Evolutionary conservation across 2,797 vertebrate genomes (phyloP).

Genomic region (Pagetopsis macropterus): DNA sequence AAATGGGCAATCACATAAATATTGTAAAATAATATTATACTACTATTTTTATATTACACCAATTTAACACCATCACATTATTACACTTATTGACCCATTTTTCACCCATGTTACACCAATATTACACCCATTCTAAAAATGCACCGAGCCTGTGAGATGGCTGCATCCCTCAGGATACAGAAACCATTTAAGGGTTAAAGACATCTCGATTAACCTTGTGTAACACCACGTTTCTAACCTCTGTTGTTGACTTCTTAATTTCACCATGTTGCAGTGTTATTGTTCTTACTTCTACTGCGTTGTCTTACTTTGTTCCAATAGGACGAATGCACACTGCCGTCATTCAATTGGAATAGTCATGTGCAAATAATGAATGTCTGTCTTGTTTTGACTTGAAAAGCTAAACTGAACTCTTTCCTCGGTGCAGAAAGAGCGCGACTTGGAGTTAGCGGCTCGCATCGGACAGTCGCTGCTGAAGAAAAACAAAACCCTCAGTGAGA

Average conservation of each 20-base stretch:
- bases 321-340: background rate
- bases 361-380: background rate
- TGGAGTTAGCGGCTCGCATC: conserved; percentile 97
- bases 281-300: background rate
- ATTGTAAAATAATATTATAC: too few species aligned
- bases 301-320: background rate
- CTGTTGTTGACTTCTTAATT: background rate
- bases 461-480: conserved; percentile 98
- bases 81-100: too few species aligned
- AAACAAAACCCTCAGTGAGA: conserved; percentile 96
- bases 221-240: background rate
- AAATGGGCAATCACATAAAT: too few species aligned
- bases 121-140: too few species aligned
- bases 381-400: background rate
- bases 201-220: background rate
- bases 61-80: too few species aligned
- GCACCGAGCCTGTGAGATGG: too few species aligned
- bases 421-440: conserved; percentile 96
- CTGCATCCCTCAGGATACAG: too few species aligned
- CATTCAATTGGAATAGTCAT: background rate
- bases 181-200: too few species aligned
- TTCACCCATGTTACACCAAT: too few species aligned
- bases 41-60: too few species aligned
- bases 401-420: conserved; percentile 3
- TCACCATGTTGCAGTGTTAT: background rate